Conservation (phyloP, 2,888 invertebrate genomes). For the Ophioninae sp. region DNA sequence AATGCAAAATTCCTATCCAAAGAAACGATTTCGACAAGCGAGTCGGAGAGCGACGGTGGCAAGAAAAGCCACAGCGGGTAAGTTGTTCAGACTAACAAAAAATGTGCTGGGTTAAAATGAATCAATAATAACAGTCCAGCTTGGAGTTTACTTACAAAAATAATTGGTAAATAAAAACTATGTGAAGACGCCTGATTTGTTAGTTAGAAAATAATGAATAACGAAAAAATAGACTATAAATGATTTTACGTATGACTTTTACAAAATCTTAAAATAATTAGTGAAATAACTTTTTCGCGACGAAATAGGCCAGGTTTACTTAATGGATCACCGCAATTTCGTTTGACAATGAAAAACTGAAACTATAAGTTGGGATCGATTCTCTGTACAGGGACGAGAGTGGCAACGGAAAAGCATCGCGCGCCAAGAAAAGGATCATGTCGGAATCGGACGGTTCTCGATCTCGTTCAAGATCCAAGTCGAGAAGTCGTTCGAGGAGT, state of each 20-base stretch:
- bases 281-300: no score
- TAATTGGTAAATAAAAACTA: background rate
- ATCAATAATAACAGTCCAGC: background rate
- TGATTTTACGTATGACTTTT: background rate
- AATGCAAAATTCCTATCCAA: constrained; percentile 95
- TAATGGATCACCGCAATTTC: background rate
- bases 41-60: constrained; percentile 87
- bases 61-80: constrained; percentile 84
- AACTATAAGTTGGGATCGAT: background rate
- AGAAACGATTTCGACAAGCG: constrained; percentile 96
- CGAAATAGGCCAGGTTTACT: no score
- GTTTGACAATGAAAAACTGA: background rate
- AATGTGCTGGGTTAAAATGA: background rate
- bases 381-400: constrained; percentile 72
- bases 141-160: background rate
- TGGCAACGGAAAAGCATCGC: constrained; percentile 82
- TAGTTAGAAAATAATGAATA: background rate
- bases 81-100: constrained; percentile 69
- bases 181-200: no score
- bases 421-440: constrained; percentile 83
- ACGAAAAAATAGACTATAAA: background rate
- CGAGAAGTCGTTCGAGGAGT: constrained; percentile 71
- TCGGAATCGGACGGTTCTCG: constrained; percentile 84
- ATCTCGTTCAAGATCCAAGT: constrained; percentile 74
- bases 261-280: no score